Evolutionary conservation across 2,113 vertebrate genomes (phyloP).

Genomic region (Sphyrna mokarran): DNA sequence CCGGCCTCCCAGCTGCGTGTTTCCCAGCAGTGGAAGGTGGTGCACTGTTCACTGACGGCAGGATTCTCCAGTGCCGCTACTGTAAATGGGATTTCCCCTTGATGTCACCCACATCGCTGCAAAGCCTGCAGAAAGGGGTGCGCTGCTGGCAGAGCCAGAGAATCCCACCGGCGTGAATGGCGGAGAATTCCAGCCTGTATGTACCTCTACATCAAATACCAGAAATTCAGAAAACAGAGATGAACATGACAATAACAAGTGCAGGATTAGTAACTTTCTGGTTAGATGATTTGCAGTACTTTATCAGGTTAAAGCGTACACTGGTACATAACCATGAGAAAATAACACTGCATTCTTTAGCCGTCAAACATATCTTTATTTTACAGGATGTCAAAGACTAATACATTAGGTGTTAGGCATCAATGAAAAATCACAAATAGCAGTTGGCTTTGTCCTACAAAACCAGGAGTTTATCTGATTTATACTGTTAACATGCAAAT

Average conservation of each 20-base stretch:
- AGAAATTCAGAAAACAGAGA: neutral
- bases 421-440: slow-evolving; percentile 32
- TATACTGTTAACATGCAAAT: slow-evolving; percentile 36
- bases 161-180: no score
- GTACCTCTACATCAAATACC: neutral
- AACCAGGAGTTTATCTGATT: slow-evolving; percentile 33
- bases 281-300: neutral
- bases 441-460: slow-evolving; percentile 34
- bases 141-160: no score
- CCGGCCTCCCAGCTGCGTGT: no score
- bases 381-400: slow-evolving; percentile 35
- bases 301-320: neutral
- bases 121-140: no score
- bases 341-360: neutral
- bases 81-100: no score
- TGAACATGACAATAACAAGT: neutral
- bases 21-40: no score
- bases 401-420: slow-evolving; percentile 27
- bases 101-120: no score
- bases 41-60: no score
- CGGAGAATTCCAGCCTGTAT: no score
- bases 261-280: neutral
- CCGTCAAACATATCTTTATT: slow-evolving; percentile 36
- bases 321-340: neutral
- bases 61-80: no score